Conservation (phyloP, 2,797 vertebrate species). For the Saxicola maurus region DNA sequence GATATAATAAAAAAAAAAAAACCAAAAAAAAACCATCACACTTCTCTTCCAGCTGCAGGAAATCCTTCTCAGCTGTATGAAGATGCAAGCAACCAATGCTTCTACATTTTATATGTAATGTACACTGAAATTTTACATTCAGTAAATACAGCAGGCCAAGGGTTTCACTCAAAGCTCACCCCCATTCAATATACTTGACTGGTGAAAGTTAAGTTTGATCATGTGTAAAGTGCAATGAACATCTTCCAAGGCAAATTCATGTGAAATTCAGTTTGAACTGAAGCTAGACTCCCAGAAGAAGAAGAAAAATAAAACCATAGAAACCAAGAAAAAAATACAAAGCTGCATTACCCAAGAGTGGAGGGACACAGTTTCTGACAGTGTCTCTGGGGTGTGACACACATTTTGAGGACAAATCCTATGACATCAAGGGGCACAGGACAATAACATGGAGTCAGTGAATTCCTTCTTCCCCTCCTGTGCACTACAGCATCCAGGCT, state of each 20-base stretch:
- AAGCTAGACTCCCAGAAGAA: neutral
- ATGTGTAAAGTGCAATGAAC: neutral
- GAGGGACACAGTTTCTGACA: neutral
- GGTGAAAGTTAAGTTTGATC: neutral
- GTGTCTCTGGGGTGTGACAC: neutral
- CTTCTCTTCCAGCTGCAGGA: neutral
- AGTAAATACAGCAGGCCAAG: neutral
- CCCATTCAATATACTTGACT: neutral
- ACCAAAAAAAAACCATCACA: neutral
- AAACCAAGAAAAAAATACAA: neutral
- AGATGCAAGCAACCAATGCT: neutral
- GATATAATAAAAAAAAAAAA: neutral
- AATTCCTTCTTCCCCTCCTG: neutral
- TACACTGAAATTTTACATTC: neutral
- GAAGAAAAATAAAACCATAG: no score
- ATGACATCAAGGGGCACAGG: neutral
- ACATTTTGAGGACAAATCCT: neutral
- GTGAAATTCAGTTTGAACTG: neutral
- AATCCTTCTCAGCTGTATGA: neutral
- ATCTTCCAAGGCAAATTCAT: neutral
- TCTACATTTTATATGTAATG: no score
- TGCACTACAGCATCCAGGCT: neutral
- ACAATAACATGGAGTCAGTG: rapidly evolving
- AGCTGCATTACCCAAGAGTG: neutral
- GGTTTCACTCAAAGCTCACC: rapidly evolving